A percentile compares a stretch with the other conserved stretches of the same genome.
Conservation (phyloP, 2,113 vertebrate genomes). For the Ceyx margarethae region DNA sequence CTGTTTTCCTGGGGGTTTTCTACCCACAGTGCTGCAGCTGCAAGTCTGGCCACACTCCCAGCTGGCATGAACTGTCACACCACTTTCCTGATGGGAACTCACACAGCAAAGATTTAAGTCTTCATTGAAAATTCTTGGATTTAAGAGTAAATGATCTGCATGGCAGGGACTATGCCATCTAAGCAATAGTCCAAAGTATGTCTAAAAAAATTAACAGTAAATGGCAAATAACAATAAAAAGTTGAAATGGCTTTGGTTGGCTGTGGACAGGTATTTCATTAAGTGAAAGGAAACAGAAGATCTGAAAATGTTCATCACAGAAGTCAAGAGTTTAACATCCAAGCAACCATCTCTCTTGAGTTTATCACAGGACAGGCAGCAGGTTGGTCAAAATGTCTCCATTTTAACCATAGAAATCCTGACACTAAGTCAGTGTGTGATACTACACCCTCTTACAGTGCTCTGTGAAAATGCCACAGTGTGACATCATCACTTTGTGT, state of each 20-base stretch:
- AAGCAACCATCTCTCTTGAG: background rate
- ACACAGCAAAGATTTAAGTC: fast-evolving
- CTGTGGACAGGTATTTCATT: background rate
- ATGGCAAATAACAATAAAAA: background rate
- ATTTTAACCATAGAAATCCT: background rate
- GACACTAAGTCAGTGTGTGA: background rate
- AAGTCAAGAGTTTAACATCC: background rate
- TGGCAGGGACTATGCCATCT: background rate
- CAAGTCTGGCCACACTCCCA: fast-evolving
- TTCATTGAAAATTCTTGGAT: background rate
- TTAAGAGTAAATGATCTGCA: background rate
- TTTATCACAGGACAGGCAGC: background rate
- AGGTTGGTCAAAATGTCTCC: background rate
- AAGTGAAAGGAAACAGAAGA: background rate
- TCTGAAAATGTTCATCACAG: background rate
- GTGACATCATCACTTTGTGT: background rate
- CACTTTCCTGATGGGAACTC: fast-evolving
- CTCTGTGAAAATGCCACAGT: background rate
- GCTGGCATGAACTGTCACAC: background rate
- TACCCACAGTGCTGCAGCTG: background rate
- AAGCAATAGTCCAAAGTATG: background rate
- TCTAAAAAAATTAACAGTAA: background rate
- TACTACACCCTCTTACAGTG: background rate
- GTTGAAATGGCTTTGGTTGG: background rate
- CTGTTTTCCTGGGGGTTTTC: background rate